Evolutionary conservation across 2,113 vertebrate genomes (phyloP), one percentile per base, ranked within the genome.

Genomic region (Gopherus evgoodei): DNA sequence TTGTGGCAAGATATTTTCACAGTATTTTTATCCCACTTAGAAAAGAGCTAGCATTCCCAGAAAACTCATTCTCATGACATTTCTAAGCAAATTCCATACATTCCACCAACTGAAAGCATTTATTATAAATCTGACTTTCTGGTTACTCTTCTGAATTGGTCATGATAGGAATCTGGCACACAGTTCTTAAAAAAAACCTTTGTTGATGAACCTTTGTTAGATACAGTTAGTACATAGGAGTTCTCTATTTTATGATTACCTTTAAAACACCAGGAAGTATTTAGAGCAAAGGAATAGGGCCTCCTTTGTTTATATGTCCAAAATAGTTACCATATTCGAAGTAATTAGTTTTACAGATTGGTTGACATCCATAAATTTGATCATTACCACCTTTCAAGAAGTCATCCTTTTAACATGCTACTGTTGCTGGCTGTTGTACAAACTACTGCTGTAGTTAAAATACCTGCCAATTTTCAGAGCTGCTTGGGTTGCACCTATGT

Each of bases 391-490:
- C 0, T 19, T 53, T 2, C 3, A 52, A n/a, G 17, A 38, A 93
- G 2, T 1, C 54, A 2, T 2, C 84, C 27, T 86, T 76, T 76
- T 75, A 12, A 47, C 0, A 69, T 75, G 83, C 5, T 76, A 49
- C 49, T 35, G 0, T 19, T 52, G 13, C 59, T 88, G 69, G 17
- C 38, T 25, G 17, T 22, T 69, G 31, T 47, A 16, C 83, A 42
- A 0, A 1, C 7, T 11, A 62, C 10, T 1, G 0, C 7, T 87
- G 89, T 57, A 69, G 3, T 8, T 78, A 31, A 56, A 16, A 53
- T 0, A 0, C 38, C 13, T 86, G 52, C 49, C 86, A 59, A 19
- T 31, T 47, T 91, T 62, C 91, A 3, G 49, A 56, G 5, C 21
- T 35, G 4, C 11, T 90, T 0, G 6, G 11, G 10, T 27, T 56